These are phyloP conservation scores for Lophius piscatorius DNA, from an alignment of 2,113 vertebrate genomes.

Conservation along the genomic window DNA sequence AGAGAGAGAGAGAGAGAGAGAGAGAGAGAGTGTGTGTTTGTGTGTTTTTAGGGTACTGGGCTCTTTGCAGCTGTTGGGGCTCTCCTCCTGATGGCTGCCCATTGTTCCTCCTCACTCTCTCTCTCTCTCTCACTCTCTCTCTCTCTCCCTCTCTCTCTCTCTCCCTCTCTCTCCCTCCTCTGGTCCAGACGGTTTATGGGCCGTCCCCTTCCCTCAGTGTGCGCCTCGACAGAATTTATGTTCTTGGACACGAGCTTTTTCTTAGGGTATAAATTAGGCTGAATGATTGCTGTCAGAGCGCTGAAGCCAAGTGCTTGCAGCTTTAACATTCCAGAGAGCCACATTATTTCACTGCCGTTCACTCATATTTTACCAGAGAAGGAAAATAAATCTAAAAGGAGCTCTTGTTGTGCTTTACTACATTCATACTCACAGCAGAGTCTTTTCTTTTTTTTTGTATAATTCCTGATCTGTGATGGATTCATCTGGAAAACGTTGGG, in stretches of 20 bases:
- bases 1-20: conserved; percentile 28
- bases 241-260: conserved; percentile 72
- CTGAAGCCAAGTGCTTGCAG: conserved; percentile 51
- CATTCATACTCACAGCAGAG: not conserved
- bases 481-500: too few species aligned
- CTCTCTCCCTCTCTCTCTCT: too few species aligned
- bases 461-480: too few species aligned
- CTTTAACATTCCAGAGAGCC: conserved; percentile 41
- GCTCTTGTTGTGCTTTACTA: not conserved
- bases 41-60: conserved; percentile 48
- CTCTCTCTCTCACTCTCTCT: conserved; percentile 15
- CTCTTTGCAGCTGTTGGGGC: conserved; percentile 74
- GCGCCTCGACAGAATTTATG: conserved; percentile 72
- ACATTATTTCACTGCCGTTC: conserved; percentile 49
- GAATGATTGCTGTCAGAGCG: conserved; percentile 60
- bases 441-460: not conserved
- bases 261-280: conserved; percentile 76
- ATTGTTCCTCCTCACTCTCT: conserved; percentile 69
- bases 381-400: not conserved
- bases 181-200: conserved; percentile 66
- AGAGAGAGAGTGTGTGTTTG: conserved; percentile 11
- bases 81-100: conserved; percentile 69
- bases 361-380: conserved; percentile 46
- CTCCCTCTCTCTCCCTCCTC: not conserved
- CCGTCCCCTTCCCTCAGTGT: conserved; percentile 57